Base-by-base conservation (phyloP, 2,888 invertebrate species). In the Ectemnius lituratus region DNA sequence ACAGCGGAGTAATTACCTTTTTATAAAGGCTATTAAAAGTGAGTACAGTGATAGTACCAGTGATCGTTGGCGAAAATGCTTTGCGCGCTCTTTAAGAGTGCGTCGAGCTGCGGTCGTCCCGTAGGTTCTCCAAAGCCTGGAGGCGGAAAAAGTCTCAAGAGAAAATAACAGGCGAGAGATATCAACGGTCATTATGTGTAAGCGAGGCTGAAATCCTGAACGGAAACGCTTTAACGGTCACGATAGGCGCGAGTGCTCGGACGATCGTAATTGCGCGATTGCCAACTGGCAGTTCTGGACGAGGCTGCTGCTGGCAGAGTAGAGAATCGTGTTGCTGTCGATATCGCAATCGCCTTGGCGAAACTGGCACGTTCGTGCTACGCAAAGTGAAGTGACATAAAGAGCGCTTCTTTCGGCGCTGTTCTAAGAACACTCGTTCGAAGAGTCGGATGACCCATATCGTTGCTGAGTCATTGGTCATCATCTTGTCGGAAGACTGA, bases 301-400 rank as follows among this genome's bases (percentile, higher is more conserved):
- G 18, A 60, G 59, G 20, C 52, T 56, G 27, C 63, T 59, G 52
- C 28, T 64, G 67, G 59, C 65, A 72, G 62, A 85, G 81, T 85
- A 78, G 73, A 84, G 75, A 86, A 79, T 71, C 85, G 73, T 86
- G 86, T 86, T 84, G 78, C 67, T 76, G 66, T 60, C 74, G 75
- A 75, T 86, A 86, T 84, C 78, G 77, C 71, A 78, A 72, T 79
- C 78, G 61, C 47, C 52, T 69, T 68, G 37, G 67, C 60, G 57
- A 67, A 73, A 74, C 62, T 60, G 67, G 65, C 52, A 67, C 62
- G 58, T 14, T 59, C 49, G 62, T 62, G 47, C 18, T 28, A 45
- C 27, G 37, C 62, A 61, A 62, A 72, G 56, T 46, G 56, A 64
- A 62, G 28, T 58, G 37, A 28, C 64, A 52, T 57, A 68, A 56